Conservation (phyloP, 2,888 invertebrate species). For the Pristionchus arcanus region DNA sequence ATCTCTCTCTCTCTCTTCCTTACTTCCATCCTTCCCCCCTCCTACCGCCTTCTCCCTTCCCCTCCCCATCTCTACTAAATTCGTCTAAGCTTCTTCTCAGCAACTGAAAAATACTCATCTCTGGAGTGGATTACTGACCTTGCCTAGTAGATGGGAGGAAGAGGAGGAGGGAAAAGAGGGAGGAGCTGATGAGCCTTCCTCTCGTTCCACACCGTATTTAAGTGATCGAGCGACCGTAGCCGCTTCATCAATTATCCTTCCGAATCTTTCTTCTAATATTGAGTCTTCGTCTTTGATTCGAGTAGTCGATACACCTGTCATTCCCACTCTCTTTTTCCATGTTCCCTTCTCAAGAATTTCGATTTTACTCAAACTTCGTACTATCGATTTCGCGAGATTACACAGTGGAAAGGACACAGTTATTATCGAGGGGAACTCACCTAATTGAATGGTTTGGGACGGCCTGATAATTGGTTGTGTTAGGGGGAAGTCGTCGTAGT, state of each 20-base stretch:
- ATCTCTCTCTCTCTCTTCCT: conserved; percentile 43
- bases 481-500: neutral
- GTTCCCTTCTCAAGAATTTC: neutral
- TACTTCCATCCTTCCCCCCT: neutral
- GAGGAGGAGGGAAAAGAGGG: conserved; percentile 1
- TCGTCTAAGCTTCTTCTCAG: conserved; percentile 51
- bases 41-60: neutral
- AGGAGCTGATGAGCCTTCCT: neutral
- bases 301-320: conserved; percentile 8
- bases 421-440: neutral
- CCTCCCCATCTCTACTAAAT: conserved; percentile 30
- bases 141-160: conserved; percentile 15
- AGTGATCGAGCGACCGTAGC: neutral
- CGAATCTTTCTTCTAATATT: conserved; percentile 35
- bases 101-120: conserved; percentile 46
- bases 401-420: neutral
- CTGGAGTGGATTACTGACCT: conserved; percentile 52
- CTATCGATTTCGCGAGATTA: neutral
- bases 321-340: neutral
- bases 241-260: conserved; percentile 2
- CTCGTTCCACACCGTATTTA: conserved; percentile 33
- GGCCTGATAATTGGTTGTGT: neutral
- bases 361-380: neutral
- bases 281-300: neutral
- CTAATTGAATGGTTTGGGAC: conserved; percentile 40